A percentile compares a stretch with the other conserved stretches of the same genome.
phyloP scores from a whole-genome alignment of 2,888 invertebrate genomes.

The Pammene fasciana region DNA sequence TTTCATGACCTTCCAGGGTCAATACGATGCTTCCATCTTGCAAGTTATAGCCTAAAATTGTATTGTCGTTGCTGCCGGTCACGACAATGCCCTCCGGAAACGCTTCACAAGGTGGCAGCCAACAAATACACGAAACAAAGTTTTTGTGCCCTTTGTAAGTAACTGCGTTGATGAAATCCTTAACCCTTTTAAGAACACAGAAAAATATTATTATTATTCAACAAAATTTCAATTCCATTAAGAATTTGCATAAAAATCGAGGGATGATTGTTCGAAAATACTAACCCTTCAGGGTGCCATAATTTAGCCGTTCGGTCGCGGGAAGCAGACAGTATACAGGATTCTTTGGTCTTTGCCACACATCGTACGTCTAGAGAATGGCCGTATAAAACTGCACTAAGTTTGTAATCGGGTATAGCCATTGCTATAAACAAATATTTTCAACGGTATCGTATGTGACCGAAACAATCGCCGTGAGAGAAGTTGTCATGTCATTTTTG shows the following conservation, averaged over 20 bases:
- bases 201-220: conserved; percentile 36
- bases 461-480: conserved; percentile 56
- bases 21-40: conserved; percentile 87
- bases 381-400: conserved; percentile 89
- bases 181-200: conserved; percentile 68
- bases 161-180: conserved; percentile 85
- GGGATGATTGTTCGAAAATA: conserved; percentile 41
- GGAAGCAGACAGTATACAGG: conserved; percentile 92
- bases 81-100: conserved; percentile 91
- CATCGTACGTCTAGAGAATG: conserved; percentile 94
- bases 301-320: conserved; percentile 94
- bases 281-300: conserved; percentile 91
- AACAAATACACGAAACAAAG: conserved; percentile 92
- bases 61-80: conserved; percentile 95
- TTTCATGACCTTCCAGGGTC: conserved; percentile 90
- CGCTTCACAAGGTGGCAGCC: conserved; percentile 86
- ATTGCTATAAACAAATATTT: conserved; percentile 57
- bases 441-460: conserved; percentile 42
- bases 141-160: conserved; percentile 92
- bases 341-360: conserved; percentile 85
- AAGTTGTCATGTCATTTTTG: conserved; percentile 69
- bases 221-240: conserved; percentile 31
- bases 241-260: conserved; percentile 4
- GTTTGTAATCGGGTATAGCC: conserved; percentile 86
- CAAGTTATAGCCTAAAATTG: conserved; percentile 90